A percentile compares a stretch with the other conserved stretches of the same genome.
Conservation (phyloP, 2,888 invertebrate species). For the Pinctada fucata region DNA sequence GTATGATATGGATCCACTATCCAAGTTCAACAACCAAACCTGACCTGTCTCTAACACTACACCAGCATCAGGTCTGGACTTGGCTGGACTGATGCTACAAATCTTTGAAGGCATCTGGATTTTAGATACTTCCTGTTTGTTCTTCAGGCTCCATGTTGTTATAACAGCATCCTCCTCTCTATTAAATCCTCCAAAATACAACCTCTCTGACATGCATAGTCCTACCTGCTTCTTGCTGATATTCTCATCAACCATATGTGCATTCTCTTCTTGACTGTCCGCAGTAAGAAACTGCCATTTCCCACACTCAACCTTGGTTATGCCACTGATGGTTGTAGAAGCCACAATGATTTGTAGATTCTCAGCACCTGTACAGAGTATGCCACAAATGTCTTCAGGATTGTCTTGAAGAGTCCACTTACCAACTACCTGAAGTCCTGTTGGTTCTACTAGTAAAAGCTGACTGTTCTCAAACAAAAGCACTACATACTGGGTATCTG, state of each 20-base stretch:
- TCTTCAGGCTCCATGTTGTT: slow-evolving; percentile 17
- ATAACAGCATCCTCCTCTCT: slow-evolving; percentile 19
- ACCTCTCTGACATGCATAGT: slow-evolving; percentile 22
- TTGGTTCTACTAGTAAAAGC: slow-evolving; percentile 21
- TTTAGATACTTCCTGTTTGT: slow-evolving; percentile 9
- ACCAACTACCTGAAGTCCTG: slow-evolving; percentile 20
- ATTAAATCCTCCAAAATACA: slow-evolving; percentile 28
- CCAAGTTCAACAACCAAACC: slow-evolving; percentile 42
- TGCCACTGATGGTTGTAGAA: background rate
- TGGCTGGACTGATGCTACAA: slow-evolving; percentile 43
- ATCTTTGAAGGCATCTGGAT: slow-evolving; percentile 36
- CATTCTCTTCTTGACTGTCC: background rate
- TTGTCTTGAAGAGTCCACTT: slow-evolving; percentile 29
- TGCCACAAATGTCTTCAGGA: slow-evolving; percentile 21
- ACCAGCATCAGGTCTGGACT: slow-evolving; percentile 40
- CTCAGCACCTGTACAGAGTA: slow-evolving; percentile 32
- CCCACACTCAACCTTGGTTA: background rate
- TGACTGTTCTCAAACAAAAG: slow-evolving; percentile 32
- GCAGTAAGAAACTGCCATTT: background rate
- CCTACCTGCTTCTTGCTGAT: background rate
- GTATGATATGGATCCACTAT: slow-evolving; percentile 20
- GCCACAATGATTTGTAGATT: slow-evolving; percentile 31
- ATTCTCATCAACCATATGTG: background rate
- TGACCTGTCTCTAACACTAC: slow-evolving; percentile 39
- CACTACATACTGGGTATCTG: slow-evolving; percentile 25